These are phyloP conservation scores for Brachystomella parvula DNA, from an alignment of 1,140 invertebrate species.

Conservation along the genomic window DNA sequence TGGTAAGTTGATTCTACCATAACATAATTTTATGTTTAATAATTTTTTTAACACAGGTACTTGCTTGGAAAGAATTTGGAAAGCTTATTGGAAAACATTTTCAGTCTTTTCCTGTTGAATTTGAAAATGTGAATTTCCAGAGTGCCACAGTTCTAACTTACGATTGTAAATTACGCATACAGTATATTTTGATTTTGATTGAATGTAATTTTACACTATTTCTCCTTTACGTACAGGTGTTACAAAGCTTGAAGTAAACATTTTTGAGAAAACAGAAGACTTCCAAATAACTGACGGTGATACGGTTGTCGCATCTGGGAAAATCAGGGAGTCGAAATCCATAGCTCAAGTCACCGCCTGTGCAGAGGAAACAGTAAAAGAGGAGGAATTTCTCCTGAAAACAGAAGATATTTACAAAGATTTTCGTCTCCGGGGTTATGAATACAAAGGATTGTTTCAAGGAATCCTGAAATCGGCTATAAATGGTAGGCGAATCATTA, in stretches of 20 bases:
- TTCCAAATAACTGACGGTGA: slow-evolving; percentile 89
- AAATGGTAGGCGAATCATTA: slow-evolving; percentile 53
- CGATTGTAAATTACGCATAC: slow-evolving; percentile 43
- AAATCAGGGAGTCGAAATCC: slow-evolving; percentile 59
- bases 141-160: slow-evolving; percentile 85
- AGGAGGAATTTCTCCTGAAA: slow-evolving; percentile 45
- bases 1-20: slow-evolving; percentile 46
- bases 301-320: slow-evolving; percentile 69
- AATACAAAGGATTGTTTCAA: slow-evolving; percentile 80
- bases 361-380: slow-evolving; percentile 14
- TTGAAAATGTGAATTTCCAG: slow-evolving; percentile 81
- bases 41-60: background rate
- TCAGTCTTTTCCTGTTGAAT: slow-evolving; percentile 69
- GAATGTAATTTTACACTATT: too few species aligned
- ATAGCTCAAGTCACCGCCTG: slow-evolving; percentile 42
- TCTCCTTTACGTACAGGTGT: slow-evolving; percentile 46
- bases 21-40: background rate
- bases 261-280: slow-evolving; percentile 75
- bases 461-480: slow-evolving; percentile 55
- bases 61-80: background rate
- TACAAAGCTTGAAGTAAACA: slow-evolving; percentile 78
- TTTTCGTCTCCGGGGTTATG: slow-evolving; percentile 82
- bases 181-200: background rate
- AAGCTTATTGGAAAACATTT: slow-evolving; percentile 45
- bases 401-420: slow-evolving; percentile 86